Evolutionary conservation across 2,113 vertebrate genomes (phyloP), one percentile per base, ranked within the genome.

Genomic region (Boleophthalmus pectinirostris): DNA sequence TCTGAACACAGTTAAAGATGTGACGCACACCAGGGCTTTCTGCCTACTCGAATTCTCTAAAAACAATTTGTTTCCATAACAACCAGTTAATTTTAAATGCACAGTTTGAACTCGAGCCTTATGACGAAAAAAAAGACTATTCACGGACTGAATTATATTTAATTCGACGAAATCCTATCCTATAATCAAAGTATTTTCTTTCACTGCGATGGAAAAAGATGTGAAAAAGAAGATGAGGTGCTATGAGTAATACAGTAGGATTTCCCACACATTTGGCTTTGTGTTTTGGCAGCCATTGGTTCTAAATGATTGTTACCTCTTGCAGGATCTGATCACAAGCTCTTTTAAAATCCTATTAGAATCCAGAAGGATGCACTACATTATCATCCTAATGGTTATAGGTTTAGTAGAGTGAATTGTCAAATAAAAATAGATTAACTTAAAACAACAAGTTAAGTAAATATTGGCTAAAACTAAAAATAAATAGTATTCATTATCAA

Each of bases 21-120:
- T 61, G 58, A 61, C 58, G 58, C 58, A 61, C 58, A 10, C 58
- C 58, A 14, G 58, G 23, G 58, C 33, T 61, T 29, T 25, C 58
- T 33, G 6, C 58, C 58, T 61, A 29, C 58, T 61, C 58, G 5
- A 15, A 33, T 33, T 61, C 25, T 61, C 58, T 33, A 61, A 61
- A 60, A 61, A 61, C 58, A 61, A 33, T 58, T 23, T 61, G 58
- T 61, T 61, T 61, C 58, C 58, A 61, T 33, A 18, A 61, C 58
- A 61, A 61, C 58, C 58, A 33, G 58, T 29, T 61, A 33, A 61
- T 61, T 33, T 61, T 61, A 61, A 61, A 61, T 33, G 58, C 25
- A 29, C 58, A 20, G 58, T 61, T 61, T 61, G 58, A 61, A 61
- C 21, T 1, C 10, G 0, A 18, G 20, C n/a, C 43, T 61, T 61